Conservation (phyloP, 2,113 vertebrate species). For the Xiphophorus maculatus region DNA sequence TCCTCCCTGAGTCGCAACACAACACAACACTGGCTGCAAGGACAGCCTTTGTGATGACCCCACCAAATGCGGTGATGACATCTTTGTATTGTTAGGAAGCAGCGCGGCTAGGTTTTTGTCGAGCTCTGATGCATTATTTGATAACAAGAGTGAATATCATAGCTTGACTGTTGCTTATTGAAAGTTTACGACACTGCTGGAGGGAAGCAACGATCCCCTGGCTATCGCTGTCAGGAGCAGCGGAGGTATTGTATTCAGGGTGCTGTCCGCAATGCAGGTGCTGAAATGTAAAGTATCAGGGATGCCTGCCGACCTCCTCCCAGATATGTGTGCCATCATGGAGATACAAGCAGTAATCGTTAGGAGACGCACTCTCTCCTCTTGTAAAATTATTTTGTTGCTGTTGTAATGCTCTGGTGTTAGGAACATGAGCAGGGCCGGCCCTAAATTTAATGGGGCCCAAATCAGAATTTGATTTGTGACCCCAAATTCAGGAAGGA, state of each 20-base stretch:
- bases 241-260: constrained; percentile 30
- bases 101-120: constrained; percentile 4
- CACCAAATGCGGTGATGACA: constrained; percentile 15
- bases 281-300: constrained; percentile 62
- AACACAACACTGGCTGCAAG: constrained; percentile 30
- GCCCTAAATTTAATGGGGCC: not conserved
- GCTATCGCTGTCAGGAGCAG: constrained; percentile 5
- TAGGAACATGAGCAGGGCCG: not conserved
- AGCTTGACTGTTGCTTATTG: not conserved
- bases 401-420: not conserved
- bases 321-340: not conserved
- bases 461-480: not conserved
- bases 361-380: not conserved
- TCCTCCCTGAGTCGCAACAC: constrained; percentile 45
- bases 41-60: constrained; percentile 43
- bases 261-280: constrained; percentile 85
- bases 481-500: not conserved
- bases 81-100: not conserved
- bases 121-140: not conserved
- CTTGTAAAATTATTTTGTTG: not conserved
- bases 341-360: not conserved
- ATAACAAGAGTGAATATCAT: constrained; percentile 7
- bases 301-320: constrained; percentile 19
- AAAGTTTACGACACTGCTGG: constrained; percentile 1
- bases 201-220: constrained; percentile 1